Base-by-base conservation (phyloP, 2,113 vertebrate genomes). In the Girardinichthys multiradiatus region DNA sequence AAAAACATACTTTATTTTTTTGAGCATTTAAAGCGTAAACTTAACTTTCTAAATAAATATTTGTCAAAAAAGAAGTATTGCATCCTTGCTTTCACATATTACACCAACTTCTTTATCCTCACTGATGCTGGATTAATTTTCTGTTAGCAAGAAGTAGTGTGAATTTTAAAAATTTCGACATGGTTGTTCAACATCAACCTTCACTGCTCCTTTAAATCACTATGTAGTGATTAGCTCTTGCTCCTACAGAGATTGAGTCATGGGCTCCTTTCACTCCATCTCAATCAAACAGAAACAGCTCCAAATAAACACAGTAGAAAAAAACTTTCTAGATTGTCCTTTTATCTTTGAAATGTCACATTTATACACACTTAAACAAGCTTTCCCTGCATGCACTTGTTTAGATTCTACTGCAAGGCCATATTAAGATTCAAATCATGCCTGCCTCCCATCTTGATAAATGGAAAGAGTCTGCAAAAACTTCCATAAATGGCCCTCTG, bases 401-500 rank as follows among this genome's bases (percentile, higher is more conserved):
- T 87, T 86, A 76, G 70, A 33, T 83, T 86, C 70, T 71, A 80
- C 81, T 4, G 54, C 75, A 72, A 82, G 11, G 71, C 62, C 81
- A 45, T 79, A 87, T 92, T 93, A 89, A 79, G 77, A 93, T 91
- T 92, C 89, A 33, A 74, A 89, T 87, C 90, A 80, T 83, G 84
- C 66, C 82, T 39, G 69, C 87, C 67, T 84, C 82, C 85, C 72
- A 81, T 90, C 86, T 86, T 91, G 89, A 93, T 91, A 90, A 92
- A 94, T 90, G 79, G 80, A 89, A 81, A 75, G 79, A 83, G 87
- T 90, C 73, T 85, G 85, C 79, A 79, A 91, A 90, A 93, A 92
- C 81, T 87, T 90, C 85, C 85, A 88, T 90, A 89, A 93, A 93
- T 87, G 86, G 86, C 79, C 83, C 70, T 90, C 89, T 90, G 90